phyloP scores from a whole-genome alignment of 2,113 vertebrate species.

The Pandion haliaetus region DNA sequence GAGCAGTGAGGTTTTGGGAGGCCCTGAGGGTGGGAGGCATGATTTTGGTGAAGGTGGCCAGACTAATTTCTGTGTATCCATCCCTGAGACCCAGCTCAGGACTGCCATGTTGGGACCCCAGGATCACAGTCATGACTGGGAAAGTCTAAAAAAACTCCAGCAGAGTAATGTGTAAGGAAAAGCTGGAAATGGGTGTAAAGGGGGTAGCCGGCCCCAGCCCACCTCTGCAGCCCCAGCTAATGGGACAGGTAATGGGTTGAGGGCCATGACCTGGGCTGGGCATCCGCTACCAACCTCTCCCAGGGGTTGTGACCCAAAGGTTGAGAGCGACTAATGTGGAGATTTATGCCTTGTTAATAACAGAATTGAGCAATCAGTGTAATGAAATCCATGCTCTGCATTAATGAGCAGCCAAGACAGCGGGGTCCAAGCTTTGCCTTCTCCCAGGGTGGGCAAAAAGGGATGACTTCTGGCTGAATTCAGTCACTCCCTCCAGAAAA shows the following conservation, averaged over 20 bases:
- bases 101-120: rapidly evolving
- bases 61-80: background rate
- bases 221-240: background rate
- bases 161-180: background rate
- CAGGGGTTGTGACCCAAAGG: background rate
- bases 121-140: background rate
- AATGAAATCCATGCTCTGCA: slow-evolving; percentile 51
- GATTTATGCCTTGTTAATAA: slow-evolving; percentile 59
- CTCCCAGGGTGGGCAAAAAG: background rate
- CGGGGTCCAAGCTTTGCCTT: background rate
- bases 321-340: background rate
- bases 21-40: background rate
- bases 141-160: background rate
- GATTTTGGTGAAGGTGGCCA: background rate
- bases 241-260: background rate
- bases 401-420: background rate
- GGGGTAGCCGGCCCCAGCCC: background rate
- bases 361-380: slow-evolving; percentile 30
- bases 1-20: background rate
- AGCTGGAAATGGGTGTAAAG: background rate
- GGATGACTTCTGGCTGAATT: background rate
- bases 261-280: background rate
- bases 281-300: background rate
- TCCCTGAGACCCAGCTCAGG: background rate
- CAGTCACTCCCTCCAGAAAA: background rate